phyloP scores from a whole-genome alignment of 2,113 vertebrate species.

The Eudorcas thomsonii region DNA sequence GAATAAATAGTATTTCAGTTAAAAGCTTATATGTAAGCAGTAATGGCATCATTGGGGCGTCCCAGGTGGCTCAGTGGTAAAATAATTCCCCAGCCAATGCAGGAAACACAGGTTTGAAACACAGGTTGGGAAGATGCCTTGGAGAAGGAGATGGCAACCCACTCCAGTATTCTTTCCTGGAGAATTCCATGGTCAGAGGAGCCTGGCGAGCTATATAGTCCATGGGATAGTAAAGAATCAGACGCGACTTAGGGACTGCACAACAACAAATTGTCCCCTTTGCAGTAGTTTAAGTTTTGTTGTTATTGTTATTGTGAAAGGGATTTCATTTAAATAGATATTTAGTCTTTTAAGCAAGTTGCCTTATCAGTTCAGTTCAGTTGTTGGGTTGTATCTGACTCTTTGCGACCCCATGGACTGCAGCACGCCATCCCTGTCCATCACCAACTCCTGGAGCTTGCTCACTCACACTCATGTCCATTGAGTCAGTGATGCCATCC shows the following conservation, averaged over 20 bases:
- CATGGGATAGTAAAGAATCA: background rate
- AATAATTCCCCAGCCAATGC: background rate
- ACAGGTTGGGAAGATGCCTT: background rate
- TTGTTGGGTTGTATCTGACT: fast-evolving
- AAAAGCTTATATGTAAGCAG: background rate
- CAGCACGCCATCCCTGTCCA: background rate
- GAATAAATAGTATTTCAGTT: background rate
- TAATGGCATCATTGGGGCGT: background rate
- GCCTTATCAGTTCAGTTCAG: background rate
- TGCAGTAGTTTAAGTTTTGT: constrained; percentile 44
- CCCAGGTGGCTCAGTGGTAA: background rate
- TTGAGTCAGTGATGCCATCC: background rate
- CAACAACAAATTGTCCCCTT: background rate
- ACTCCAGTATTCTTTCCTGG: background rate
- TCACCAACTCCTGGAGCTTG: background rate
- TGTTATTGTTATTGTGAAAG: constrained; percentile 50
- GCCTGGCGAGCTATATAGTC: background rate
- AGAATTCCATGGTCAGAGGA: background rate
- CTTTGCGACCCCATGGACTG: background rate
- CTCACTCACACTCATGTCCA: background rate
- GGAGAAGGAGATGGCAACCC: background rate
- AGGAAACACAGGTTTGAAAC: background rate
- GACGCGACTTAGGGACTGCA: background rate
- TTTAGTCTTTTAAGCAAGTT: constrained; percentile 42
- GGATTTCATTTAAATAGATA: constrained; percentile 46